A percentile compares a stretch with the other conserved stretches of the same genome.
Evolutionary conservation across 2,797 vertebrate genomes (phyloP).

Genomic region (Threskiornis aethiopicus): DNA sequence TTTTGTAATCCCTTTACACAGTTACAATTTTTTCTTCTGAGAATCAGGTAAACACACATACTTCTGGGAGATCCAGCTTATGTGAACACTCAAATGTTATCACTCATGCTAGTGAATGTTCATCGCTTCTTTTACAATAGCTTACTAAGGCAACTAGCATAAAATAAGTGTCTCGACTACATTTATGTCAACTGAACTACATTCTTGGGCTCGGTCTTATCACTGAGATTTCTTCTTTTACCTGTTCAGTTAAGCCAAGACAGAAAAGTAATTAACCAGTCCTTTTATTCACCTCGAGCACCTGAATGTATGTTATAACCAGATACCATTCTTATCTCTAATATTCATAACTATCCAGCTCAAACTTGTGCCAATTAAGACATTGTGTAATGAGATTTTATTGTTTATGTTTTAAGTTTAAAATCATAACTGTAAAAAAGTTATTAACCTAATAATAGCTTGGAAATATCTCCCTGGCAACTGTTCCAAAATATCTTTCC

Average conservation of each 20-base stretch:
- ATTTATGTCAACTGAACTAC: neutral
- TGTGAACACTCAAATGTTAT: neutral
- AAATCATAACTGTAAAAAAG: neutral
- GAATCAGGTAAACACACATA: neutral
- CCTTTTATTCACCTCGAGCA: neutral
- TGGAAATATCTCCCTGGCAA: neutral
- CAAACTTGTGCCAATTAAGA: neutral
- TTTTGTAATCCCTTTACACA: neutral
- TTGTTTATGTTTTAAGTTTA: neutral
- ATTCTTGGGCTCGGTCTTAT: neutral
- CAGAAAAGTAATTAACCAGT: neutral
- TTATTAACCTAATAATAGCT: neutral
- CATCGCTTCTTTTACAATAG: neutral
- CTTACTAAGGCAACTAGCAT: neutral
- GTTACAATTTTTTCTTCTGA: neutral
- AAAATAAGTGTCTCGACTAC: neutral
- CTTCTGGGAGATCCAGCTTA: neutral
- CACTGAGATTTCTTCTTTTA: neutral
- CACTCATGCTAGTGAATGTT: neutral
- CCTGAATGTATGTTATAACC: neutral
- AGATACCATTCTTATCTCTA: neutral
- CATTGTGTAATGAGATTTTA: neutral
- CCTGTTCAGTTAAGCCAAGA: neutral
- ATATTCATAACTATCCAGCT: neutral
- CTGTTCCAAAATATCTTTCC: neutral